A percentile compares a stretch with the other conserved stretches of the same genome.
Conservation (phyloP, 2,888 invertebrate species). For the Eulithis prunata region DNA sequence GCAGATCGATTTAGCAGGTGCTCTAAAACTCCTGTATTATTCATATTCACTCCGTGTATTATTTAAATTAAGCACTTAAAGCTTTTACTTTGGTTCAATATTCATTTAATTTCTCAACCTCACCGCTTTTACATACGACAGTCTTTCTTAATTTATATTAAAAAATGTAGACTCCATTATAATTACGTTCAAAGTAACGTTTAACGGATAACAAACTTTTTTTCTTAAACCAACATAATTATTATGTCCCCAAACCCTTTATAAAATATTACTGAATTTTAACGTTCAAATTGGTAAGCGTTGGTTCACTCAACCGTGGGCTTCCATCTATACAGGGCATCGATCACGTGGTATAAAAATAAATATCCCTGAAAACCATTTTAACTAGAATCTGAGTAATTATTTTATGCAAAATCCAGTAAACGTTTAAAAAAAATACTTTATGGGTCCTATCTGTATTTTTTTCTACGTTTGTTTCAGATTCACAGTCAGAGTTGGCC, state of each 20-base stretch:
- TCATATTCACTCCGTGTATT: conserved; percentile 60
- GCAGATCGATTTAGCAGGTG: conserved; percentile 48
- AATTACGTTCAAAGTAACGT: too few species aligned
- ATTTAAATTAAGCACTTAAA: conserved; percentile 65
- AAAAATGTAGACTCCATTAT: too few species aligned
- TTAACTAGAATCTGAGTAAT: not conserved
- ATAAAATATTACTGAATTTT: not conserved
- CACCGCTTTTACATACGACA: conserved; percentile 26
- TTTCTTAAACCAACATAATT: too few species aligned
- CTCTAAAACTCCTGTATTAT: conserved; percentile 61
- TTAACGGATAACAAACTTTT: too few species aligned
- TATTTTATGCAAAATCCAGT: not conserved
- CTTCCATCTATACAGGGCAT: conserved; percentile 46
- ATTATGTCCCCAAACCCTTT: not conserved
- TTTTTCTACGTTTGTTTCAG: too few species aligned
- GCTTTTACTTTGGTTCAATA: conserved; percentile 58
- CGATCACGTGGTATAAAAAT: conserved; percentile 36
- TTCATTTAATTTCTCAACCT: conserved; percentile 55
- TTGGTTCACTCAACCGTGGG: conserved; percentile 11
- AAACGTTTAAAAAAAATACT: too few species aligned
- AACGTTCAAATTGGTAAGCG: conserved; percentile 17
- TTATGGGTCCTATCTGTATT: too few species aligned
- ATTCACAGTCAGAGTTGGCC: too few species aligned
- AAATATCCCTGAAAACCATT: conserved; percentile 30
- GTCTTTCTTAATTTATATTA: not conserved